Conservation (phyloP, 2,113 vertebrate species). For the Morphnarchus princeps region DNA sequence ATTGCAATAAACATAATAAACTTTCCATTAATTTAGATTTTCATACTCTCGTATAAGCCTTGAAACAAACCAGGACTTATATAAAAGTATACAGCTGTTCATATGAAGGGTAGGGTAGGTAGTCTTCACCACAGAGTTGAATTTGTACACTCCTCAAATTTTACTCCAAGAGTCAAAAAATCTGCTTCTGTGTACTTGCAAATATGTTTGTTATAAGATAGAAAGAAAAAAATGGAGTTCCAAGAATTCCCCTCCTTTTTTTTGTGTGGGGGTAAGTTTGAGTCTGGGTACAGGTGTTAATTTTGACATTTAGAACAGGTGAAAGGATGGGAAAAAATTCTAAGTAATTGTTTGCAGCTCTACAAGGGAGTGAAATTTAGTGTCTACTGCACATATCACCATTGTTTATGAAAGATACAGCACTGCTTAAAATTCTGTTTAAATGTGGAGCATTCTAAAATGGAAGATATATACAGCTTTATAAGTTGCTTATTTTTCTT, state of each 20-base stretch:
- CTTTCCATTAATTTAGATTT: neutral
- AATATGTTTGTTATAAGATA: neutral
- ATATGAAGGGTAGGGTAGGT: neutral
- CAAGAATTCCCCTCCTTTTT: accelerated
- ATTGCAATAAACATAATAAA: neutral
- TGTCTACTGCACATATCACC: neutral
- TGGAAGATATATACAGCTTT: neutral
- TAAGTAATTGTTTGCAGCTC: neutral
- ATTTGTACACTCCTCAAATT: neutral
- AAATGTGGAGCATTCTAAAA: neutral
- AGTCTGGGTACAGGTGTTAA: neutral
- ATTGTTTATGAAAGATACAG: neutral
- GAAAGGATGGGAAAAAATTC: neutral
- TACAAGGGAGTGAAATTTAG: neutral
- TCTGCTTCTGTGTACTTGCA: neutral
- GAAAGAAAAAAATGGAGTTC: neutral
- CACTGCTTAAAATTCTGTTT: neutral
- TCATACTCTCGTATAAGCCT: neutral
- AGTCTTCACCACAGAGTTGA: neutral
- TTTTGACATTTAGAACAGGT: neutral
- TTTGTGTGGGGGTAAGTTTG: neutral
- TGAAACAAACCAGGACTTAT: neutral
- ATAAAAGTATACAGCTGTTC: neutral
- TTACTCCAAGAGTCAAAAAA: neutral
- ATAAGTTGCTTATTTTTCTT: neutral